Base-by-base conservation (phyloP, 2,888 invertebrate genomes). In the Amphipyra tragopoginis region DNA sequence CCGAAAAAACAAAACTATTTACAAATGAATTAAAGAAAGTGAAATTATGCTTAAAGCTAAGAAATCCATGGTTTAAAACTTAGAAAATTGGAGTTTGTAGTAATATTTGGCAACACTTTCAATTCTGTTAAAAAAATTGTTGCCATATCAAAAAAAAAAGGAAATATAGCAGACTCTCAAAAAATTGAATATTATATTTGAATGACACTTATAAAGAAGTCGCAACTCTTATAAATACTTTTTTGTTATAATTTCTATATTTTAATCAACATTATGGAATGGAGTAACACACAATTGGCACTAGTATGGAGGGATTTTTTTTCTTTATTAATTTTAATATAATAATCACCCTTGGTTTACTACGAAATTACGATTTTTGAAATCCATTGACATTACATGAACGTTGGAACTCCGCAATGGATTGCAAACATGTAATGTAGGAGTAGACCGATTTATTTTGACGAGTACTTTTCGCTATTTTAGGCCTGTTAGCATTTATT, bases 301-400 rank as follows among this genome's bases (percentile, higher is more conserved):
- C 93, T 93, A 93, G 77, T 63, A 86, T 93, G 93, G 93, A 93
- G 92, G 93, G 93, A 86, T 83, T 79, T 86, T 82, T 86, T 29
- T 88, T 81, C 72, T 64, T 78, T 79, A 79, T 75, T 76, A 78
- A 72, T 77, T 63, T 50, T 65, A 53, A 53, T 57, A 40, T 47
- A 49, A 29, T 42, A 48, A 33, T 14, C 49, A 60, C n/a, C 43
- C 42, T 47, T 49, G 3, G 9, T 40, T 38, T 14, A 48, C 52
- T 34, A 55, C 40, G 21, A 55, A 54, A 62, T 58, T 49, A 38
- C 10, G 42, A 8, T 15, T 63, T n/a, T 44, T 44, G 29, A 6
- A 56, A 48, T 48, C 34, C 47, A 56, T 62, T 55, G 21, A 15
- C 8, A 15, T 26, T 14, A 43, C 26, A 43, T 39, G 6, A 33